These are phyloP conservation scores for Hippocampus abdominalis DNA, from an alignment of 2,113 vertebrate genomes.

Conservation along the genomic window DNA sequence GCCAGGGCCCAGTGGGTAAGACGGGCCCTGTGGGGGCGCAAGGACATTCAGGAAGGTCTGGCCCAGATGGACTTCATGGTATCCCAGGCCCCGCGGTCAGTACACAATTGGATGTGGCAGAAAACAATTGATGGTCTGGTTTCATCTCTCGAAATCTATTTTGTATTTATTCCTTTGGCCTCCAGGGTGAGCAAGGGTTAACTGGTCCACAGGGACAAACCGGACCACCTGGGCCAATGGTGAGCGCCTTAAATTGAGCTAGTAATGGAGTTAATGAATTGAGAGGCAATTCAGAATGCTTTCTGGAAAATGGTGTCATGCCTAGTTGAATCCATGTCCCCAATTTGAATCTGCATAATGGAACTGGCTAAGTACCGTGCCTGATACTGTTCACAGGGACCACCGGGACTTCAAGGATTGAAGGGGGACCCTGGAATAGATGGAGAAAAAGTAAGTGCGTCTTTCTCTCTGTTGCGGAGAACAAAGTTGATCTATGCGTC, in stretches of 20 bases:
- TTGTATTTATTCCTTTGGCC: constrained; percentile 12
- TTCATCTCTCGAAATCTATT: neutral
- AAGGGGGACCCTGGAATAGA: constrained; percentile 84
- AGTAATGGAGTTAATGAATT: neutral
- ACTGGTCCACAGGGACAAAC: constrained; percentile 81
- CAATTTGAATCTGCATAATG: neutral
- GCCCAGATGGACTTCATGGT: constrained; percentile 82
- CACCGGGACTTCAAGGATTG: constrained; percentile 83
- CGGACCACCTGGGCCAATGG: constrained; percentile 86
- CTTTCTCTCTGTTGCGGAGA: neutral
- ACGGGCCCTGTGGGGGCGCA: constrained; percentile 80
- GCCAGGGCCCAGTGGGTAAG: constrained; percentile 76
- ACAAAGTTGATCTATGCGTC: constrained; percentile 12
- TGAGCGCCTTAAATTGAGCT: constrained; percentile 57
- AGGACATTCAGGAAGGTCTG: constrained; percentile 79
- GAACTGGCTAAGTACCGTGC: constrained; percentile 15
- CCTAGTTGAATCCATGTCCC: neutral
- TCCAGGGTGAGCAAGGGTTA: constrained; percentile 86
- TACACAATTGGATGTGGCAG: constrained; percentile 24
- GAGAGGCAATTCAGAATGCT: neutral
- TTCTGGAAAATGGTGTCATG: neutral
- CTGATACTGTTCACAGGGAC: constrained; percentile 72
- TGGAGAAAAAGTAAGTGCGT: constrained; percentile 83
- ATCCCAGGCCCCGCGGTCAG: constrained; percentile 88
- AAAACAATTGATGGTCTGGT: neutral